A percentile compares a stretch with the other conserved stretches of the same genome.
These are phyloP conservation scores for Petrolisthes manimaculis DNA, from an alignment of 2,888 invertebrate genomes.

Conservation along the genomic window DNA sequence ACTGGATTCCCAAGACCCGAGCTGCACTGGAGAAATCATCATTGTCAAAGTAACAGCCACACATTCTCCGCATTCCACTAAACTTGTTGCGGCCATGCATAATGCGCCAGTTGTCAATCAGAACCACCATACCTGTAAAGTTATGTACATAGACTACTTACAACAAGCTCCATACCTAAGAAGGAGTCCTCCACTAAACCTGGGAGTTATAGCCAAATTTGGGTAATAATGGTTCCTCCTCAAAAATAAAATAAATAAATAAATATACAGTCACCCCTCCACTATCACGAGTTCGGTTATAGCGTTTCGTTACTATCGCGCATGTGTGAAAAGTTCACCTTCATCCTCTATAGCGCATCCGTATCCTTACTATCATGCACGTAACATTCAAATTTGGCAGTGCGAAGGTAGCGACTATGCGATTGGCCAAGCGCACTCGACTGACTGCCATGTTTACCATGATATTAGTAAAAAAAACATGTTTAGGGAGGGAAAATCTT, in stretches of 20 bases:
- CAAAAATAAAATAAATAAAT: background rate
- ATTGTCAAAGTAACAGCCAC: slow-evolving; percentile 81
- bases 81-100: slow-evolving; percentile 81
- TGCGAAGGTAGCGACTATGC: no score
- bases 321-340: no score
- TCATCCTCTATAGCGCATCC: no score
- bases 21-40: slow-evolving; percentile 78
- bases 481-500: no score
- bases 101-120: slow-evolving; percentile 84
- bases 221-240: background rate
- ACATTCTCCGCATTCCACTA: slow-evolving; percentile 77
- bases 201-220: no score
- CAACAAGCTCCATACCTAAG: background rate
- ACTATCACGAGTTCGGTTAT: no score
- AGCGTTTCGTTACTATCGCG: background rate
- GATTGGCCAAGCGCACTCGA: no score
- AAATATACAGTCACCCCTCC: no score
- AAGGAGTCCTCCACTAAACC: background rate
- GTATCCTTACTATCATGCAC: no score
- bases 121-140: slow-evolving; percentile 79
- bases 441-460: no score
- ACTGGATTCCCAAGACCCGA: slow-evolving; percentile 14
- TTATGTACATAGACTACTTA: background rate
- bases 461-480: no score
- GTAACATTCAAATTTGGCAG: no score